Percentiles rank a stretch among this genome's conserved stretches.
Evolutionary conservation across 2,113 vertebrate genomes (phyloP).

Genomic region (Crotalus viridis): DNA sequence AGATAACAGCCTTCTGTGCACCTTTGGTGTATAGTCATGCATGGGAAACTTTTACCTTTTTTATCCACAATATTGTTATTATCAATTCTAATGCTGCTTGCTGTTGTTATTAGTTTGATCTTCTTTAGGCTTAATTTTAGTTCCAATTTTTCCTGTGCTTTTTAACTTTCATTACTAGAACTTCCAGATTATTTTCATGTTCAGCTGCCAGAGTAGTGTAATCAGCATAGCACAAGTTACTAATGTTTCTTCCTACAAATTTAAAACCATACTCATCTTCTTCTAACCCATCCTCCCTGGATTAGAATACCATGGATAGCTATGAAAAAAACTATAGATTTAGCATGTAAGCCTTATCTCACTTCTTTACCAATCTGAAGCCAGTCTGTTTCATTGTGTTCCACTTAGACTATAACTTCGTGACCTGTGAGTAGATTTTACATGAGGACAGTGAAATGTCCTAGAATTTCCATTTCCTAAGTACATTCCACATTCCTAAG

Average conservation of each 20-base stretch:
- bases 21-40: no score
- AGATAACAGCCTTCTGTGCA: no score
- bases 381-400: not conserved
- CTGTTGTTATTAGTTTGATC: not conserved
- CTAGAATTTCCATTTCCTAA: not conserved
- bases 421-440: not conserved
- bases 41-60: no score
- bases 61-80: not conserved
- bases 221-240: not conserved
- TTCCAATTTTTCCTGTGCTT: not conserved
- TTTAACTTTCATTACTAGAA: not conserved
- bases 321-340: not conserved
- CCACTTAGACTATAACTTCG: not conserved
- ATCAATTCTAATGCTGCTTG: not conserved
- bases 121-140: not conserved
- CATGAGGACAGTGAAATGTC: not conserved
- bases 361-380: not conserved
- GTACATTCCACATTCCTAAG: not conserved
- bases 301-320: not conserved
- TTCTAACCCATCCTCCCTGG: not conserved
- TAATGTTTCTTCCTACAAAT: not conserved
- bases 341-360: not conserved
- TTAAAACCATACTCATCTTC: not conserved
- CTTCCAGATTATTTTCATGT: not conserved
- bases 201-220: not conserved